Evolutionary conservation across 2,113 vertebrate genomes (phyloP), one percentile per base, ranked within the genome.

Genomic region (Crotalus tigris): DNA sequence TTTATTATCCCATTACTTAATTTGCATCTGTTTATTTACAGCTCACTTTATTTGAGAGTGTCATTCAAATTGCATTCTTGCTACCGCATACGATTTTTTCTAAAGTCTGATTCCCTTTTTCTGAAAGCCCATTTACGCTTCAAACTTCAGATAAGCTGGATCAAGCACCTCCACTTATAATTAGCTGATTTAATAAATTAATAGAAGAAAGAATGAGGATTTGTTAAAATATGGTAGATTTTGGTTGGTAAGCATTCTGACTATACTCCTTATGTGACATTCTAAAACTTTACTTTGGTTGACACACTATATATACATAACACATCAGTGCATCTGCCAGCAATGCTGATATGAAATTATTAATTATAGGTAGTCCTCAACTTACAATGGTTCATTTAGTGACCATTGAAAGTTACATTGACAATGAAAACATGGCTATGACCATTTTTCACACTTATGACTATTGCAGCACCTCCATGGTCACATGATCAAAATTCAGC

Each of bases 51-150:
- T 61, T 53, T 59, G 5, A 23, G 13, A 96, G 97, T 95, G 94
- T 97, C 95, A 95, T 94, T 94, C 96, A 95, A 94, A 94, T 81
- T 92, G 57, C 85, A 92, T 96, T 97, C 94, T 95, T 96, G 92
- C 95, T 91, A 93, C 96, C 97, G 96, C 95, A 95, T 96, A 89
- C 91, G 91, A 93, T 92, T 97, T 94, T 94, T 91, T 49, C 92
- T 94, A 95, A 97, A 95, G 92, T 90, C 94, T 94, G 96, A 94
- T 95, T 96, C 89, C 91, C 69, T 57, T 94, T 53, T 92, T 95
- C 61, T 94, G 97, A 96, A 96, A 96, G 96, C 54, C 93, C 81
- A 96, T 95, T 92, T 15, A 85, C 94, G 96, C 96, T 93, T 96
- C 93, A 93, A 96, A 96, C 96, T 93, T 96, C 96, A 94, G 64